These are phyloP conservation scores for Empis livida DNA, from an alignment of 2,888 invertebrate species.

Conservation along the genomic window DNA sequence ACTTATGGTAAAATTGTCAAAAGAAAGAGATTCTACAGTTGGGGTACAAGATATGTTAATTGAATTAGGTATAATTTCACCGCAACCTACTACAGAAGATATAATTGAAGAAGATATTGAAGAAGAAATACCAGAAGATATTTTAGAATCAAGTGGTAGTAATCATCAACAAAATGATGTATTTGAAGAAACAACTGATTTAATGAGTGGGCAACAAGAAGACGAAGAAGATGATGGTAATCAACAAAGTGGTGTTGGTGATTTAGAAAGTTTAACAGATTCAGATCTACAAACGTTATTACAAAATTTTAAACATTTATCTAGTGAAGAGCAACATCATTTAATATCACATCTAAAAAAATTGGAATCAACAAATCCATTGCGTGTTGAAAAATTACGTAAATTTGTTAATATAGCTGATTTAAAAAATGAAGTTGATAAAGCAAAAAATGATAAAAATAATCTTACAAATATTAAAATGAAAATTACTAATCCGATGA, in stretches of 20 bases:
- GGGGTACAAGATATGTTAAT: constrained; percentile 16
- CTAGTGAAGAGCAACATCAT: constrained; percentile 69
- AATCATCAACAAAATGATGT: not conserved
- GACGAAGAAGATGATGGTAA: constrained; percentile 15
- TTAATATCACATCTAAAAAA: constrained; percentile 71
- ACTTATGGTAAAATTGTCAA: constrained; percentile 50
- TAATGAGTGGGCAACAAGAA: constrained; percentile 13
- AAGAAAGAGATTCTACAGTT: constrained; percentile 18
- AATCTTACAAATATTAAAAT: constrained; percentile 1
- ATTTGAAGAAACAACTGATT: not conserved
- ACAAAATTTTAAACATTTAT: constrained; percentile 69
- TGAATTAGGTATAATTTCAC: constrained; percentile 17
- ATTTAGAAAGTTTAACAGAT: constrained; percentile 66
- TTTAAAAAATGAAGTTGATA: constrained; percentile 14
- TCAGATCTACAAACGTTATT: constrained; percentile 65
- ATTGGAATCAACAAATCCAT: constrained; percentile 60
- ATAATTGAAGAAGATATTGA: constrained; percentile 20
- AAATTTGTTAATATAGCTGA: constrained; percentile 54
- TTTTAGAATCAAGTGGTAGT: not conserved
- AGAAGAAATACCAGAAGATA: constrained; percentile 14
- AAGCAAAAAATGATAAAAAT: constrained; percentile 3
- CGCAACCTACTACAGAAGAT: constrained; percentile 16
- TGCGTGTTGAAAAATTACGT: constrained; percentile 61
- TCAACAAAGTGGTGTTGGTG: constrained; percentile 27
- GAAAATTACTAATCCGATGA: constrained; percentile 7